Evolutionary conservation across 2,797 vertebrate species (phyloP).

Genomic region (Phoxinus dragarum): DNA sequence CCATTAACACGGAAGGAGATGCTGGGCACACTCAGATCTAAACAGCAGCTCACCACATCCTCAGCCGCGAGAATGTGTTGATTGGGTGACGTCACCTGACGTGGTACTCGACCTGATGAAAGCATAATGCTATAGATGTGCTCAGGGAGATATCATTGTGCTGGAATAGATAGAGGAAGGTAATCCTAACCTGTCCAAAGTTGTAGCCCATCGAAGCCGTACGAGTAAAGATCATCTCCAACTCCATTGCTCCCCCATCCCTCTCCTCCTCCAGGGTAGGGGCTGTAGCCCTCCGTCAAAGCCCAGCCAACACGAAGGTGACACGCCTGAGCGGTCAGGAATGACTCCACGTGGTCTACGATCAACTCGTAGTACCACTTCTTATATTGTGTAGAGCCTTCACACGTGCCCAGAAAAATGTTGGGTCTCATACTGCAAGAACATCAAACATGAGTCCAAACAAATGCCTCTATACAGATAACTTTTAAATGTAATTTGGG

Average conservation of each 20-base stretch:
- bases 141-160: neutral
- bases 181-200: slow-evolving; percentile 89
- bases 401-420: slow-evolving; percentile 90
- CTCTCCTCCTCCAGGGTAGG: slow-evolving; percentile 92
- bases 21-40: slow-evolving; percentile 91
- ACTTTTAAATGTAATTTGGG: neutral
- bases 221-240: slow-evolving; percentile 93
- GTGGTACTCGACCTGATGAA: slow-evolving; percentile 84
- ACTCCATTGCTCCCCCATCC: slow-evolving; percentile 93
- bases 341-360: slow-evolving; percentile 87
- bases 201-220: slow-evolving; percentile 88
- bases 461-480: neutral
- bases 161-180: neutral
- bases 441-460: slow-evolving; percentile 15
- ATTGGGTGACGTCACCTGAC: slow-evolving; percentile 81
- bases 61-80: slow-evolving; percentile 84
- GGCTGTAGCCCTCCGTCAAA: slow-evolving; percentile 91
- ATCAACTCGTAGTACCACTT: slow-evolving; percentile 96
- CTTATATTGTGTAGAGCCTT: slow-evolving; percentile 90
- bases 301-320: slow-evolving; percentile 93
- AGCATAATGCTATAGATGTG: neutral
- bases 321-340: slow-evolving; percentile 83
- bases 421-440: slow-evolving; percentile 89
- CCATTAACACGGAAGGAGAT: slow-evolving; percentile 95
- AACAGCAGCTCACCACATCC: slow-evolving; percentile 92